phyloP scores from a whole-genome alignment of 2,888 invertebrate species.

The Acheta domesticus region DNA sequence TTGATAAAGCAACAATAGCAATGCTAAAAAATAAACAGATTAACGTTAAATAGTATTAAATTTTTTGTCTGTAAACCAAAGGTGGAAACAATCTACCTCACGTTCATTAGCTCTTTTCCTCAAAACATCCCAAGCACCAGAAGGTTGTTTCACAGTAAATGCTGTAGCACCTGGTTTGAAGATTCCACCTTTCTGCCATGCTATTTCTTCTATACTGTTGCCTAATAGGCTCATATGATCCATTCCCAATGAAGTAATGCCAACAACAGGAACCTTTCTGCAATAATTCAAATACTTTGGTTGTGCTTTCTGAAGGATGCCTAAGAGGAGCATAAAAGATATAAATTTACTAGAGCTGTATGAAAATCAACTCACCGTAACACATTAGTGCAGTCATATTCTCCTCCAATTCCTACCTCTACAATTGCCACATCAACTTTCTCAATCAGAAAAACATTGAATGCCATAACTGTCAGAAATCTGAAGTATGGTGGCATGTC shows the following conservation, averaged over 20 bases:
- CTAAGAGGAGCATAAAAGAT: too few species aligned
- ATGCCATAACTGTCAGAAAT: constrained; percentile 88
- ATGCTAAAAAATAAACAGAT: too few species aligned
- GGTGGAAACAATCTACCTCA: constrained; percentile 48
- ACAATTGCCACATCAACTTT: constrained; percentile 88
- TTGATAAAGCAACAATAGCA: too few species aligned
- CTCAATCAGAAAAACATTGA: constrained; percentile 80
- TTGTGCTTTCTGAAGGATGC: too few species aligned
- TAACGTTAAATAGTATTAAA: too few species aligned
- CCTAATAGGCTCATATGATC: constrained; percentile 89
- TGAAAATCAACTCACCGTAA: constrained; percentile 56
- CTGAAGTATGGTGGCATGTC: constrained; percentile 94
- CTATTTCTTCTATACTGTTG: constrained; percentile 77
- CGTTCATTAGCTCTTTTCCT: constrained; percentile 59
- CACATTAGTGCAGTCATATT: constrained; percentile 91
- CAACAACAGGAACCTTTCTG: constrained; percentile 56
- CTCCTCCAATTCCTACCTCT: constrained; percentile 97
- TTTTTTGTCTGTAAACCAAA: too few species aligned
- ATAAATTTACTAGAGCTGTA: too few species aligned
- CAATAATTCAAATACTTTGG: constrained; percentile 4
- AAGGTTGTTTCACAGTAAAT: constrained; percentile 66
- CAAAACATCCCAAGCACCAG: constrained; percentile 64
- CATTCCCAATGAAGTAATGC: constrained; percentile 83
- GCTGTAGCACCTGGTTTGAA: constrained; percentile 74
- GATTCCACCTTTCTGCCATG: constrained; percentile 93